Evolutionary conservation across 1,140 invertebrate species (phyloP).

Genomic region (Drosophila elegans): DNA sequence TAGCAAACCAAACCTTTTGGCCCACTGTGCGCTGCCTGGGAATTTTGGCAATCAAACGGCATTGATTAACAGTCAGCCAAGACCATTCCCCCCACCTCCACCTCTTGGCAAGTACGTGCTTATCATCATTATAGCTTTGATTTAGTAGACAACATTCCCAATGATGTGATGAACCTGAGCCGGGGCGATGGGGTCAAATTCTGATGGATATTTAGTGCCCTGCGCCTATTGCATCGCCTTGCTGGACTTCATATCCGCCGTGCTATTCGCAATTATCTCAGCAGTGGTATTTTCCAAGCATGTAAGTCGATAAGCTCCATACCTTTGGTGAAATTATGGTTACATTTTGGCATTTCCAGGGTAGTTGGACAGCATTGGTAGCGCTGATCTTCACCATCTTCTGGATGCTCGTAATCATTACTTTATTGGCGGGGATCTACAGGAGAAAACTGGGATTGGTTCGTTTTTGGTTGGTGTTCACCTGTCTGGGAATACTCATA

Average conservation of each 20-base stretch:
- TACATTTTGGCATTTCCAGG: slow-evolving; percentile 13
- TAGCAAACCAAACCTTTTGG: neutral
- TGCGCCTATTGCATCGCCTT: slow-evolving; percentile 68
- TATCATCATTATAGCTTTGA: slow-evolving; percentile 80
- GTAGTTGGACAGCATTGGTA: slow-evolving; percentile 46
- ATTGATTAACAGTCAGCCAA: slow-evolving; percentile 72
- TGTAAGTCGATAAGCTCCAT: slow-evolving; percentile 40
- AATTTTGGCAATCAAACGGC: slow-evolving; percentile 71
- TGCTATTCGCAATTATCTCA: slow-evolving; percentile 66
- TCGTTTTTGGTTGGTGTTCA: slow-evolving; percentile 65
- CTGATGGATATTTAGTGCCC: slow-evolving; percentile 63
- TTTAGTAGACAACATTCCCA: slow-evolving; percentile 66
- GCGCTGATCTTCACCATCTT: slow-evolving; percentile 54
- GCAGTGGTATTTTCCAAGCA: slow-evolving; percentile 45
- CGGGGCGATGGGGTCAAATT: slow-evolving; percentile 27
- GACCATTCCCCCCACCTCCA: slow-evolving; percentile 2
- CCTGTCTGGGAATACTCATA: slow-evolving; percentile 61
- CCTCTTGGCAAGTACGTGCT: slow-evolving; percentile 61
- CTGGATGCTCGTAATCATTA: slow-evolving; percentile 54
- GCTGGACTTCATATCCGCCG: slow-evolving; percentile 62
- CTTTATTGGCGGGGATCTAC: slow-evolving; percentile 44
- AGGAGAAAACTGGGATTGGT: slow-evolving; percentile 28
- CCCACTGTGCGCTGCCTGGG: slow-evolving; percentile 36
- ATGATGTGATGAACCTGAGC: slow-evolving; percentile 48
- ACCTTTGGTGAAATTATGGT: neutral